Conservation (phyloP, 2,888 invertebrate species). For the Lacanobia oleracea region DNA sequence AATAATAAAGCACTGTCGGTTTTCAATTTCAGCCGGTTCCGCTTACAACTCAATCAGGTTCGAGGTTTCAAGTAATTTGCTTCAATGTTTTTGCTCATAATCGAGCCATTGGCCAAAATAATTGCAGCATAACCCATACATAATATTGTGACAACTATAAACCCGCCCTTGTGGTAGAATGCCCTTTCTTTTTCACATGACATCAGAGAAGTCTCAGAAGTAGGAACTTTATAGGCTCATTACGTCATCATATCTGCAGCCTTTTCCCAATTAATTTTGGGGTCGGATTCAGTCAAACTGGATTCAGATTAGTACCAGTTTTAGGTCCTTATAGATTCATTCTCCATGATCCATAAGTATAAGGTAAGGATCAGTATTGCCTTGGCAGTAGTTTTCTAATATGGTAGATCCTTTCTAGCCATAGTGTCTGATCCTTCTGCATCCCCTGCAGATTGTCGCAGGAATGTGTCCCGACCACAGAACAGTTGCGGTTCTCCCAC, state of each 20-base stretch:
- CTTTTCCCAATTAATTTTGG: background rate
- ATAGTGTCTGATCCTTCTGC: conserved; percentile 24
- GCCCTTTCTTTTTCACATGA: no score
- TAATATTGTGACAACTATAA: no score
- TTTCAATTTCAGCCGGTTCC: no score
- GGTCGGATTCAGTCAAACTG: background rate
- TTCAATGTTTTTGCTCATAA: no score
- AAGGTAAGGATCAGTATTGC: background rate
- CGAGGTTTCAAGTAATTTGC: no score
- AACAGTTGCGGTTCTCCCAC: conserved; percentile 56
- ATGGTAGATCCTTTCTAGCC: background rate
- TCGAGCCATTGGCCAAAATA: no score
- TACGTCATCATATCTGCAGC: background rate
- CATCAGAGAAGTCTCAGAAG: no score
- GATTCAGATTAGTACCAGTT: background rate
- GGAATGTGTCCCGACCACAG: conserved; percentile 45
- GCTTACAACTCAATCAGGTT: no score
- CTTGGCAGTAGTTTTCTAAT: background rate
- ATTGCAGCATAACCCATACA: no score
- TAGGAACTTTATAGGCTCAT: no score
- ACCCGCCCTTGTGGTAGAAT: no score
- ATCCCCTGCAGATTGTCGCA: background rate
- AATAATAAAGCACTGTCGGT: background rate
- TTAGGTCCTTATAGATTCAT: background rate
- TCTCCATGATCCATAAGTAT: no score